Conservation (phyloP, 1,140 invertebrate species). For the Spodoptera litura region DNA sequence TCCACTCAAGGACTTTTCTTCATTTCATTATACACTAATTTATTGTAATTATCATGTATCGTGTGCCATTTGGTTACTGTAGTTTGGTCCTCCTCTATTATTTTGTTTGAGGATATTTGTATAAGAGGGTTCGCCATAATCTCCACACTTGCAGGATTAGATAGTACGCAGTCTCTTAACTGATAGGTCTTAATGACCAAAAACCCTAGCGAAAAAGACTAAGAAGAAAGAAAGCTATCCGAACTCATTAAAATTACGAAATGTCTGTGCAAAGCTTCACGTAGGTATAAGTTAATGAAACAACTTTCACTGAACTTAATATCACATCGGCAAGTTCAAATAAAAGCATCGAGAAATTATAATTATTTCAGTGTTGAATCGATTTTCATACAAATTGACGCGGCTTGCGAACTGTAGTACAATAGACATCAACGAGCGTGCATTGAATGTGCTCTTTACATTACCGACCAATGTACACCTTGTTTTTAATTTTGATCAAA, state of each 20-base stretch:
- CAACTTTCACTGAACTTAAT: slow-evolving; percentile 41
- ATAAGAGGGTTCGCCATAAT: no score
- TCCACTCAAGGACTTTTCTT: no score
- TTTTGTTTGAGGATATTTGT: no score
- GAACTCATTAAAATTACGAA: background rate
- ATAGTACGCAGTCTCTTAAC: no score
- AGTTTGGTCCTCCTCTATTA: no score
- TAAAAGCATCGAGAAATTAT: background rate
- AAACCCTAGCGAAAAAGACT: background rate
- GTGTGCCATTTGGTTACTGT: no score
- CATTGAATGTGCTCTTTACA: background rate
- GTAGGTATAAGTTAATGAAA: slow-evolving; percentile 36
- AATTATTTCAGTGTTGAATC: slow-evolving; percentile 7
- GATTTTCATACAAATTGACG: slow-evolving; percentile 36
- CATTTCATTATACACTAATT: no score
- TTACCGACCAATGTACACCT: background rate
- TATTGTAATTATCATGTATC: no score
- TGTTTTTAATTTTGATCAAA: no score
- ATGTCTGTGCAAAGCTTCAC: slow-evolving; percentile 7
- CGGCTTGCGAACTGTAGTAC: background rate
- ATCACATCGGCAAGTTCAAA: slow-evolving; percentile 29
- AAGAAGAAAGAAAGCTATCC: slow-evolving; percentile 5
- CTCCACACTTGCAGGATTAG: no score
- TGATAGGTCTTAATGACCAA: no score
- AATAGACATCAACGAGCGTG: slow-evolving; percentile 44